These are phyloP conservation scores for Boulengeromyrus knoepffleri DNA, from an alignment of 2,113 vertebrate species.

Conservation along the genomic window DNA sequence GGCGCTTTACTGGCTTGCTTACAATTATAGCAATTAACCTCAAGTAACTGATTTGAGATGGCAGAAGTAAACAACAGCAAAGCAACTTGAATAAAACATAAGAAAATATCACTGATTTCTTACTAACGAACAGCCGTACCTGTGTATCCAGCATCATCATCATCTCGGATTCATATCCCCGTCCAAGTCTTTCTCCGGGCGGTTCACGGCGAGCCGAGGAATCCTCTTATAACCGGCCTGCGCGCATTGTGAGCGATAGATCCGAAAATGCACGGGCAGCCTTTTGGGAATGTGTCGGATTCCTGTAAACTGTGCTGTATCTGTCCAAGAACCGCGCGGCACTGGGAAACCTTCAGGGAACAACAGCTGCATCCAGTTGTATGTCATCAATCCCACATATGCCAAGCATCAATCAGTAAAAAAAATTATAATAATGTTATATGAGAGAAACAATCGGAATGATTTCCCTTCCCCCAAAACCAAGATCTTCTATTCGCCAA, in stretches of 20 bases:
- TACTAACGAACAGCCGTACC: conserved; percentile 21
- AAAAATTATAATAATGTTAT: background rate
- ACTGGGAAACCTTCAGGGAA: background rate
- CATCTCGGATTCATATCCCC: conserved; percentile 40
- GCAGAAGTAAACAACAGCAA: background rate
- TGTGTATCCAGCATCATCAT: conserved; percentile 47
- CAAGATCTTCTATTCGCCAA: background rate
- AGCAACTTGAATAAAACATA: background rate
- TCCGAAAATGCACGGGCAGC: conserved; percentile 15
- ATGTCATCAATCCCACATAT: conserved; percentile 28
- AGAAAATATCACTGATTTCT: background rate
- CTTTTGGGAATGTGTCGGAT: conserved; percentile 19
- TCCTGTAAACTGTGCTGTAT: conserved; percentile 12
- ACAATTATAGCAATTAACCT: background rate
- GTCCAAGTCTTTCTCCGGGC: conserved; percentile 14
- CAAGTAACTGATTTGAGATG: background rate
- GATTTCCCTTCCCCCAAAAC: background rate
- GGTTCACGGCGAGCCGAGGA: conserved; percentile 9
- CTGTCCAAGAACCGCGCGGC: conserved; percentile 4
- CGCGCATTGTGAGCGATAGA: conserved; percentile 16
- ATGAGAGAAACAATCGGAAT: background rate
- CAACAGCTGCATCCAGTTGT: conserved; percentile 19
- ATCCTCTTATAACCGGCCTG: conserved; percentile 3
- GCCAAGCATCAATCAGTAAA: conserved; percentile 15
- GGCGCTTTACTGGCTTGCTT: background rate